These are phyloP conservation scores for Pteropus alecto DNA, from an alignment of 2,113 vertebrate genomes.

Conservation along the genomic window DNA sequence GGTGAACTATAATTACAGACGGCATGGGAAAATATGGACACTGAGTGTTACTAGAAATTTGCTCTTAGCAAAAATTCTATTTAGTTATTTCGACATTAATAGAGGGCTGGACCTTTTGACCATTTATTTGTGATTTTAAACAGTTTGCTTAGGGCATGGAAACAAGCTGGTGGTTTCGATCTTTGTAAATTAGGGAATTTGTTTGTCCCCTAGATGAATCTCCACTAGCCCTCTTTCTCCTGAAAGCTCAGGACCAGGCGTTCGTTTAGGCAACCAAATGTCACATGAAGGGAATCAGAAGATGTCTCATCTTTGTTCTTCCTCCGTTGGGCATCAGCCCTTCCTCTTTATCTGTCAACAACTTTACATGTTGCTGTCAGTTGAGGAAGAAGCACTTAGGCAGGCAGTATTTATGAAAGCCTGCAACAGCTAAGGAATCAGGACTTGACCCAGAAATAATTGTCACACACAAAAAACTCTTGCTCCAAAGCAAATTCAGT, in stretches of 20 bases:
- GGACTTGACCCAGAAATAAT: neutral
- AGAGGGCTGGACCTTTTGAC: neutral
- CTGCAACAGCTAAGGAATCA: neutral
- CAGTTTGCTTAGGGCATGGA: neutral
- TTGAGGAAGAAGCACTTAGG: neutral
- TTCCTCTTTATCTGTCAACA: neutral
- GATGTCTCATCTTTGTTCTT: neutral
- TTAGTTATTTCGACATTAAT: neutral
- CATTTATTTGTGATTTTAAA: neutral
- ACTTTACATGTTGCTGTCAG: neutral
- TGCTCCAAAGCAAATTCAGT: neutral
- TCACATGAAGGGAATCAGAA: neutral
- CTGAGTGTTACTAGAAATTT: neutral
- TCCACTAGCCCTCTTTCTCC: neutral
- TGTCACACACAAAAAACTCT: neutral
- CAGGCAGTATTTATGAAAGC: neutral
- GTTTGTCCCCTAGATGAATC: neutral
- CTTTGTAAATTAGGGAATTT: neutral
- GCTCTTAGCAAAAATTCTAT: neutral
- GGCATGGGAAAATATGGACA: neutral
- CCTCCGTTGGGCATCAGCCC: neutral
- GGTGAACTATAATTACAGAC: slow-evolving; percentile 37
- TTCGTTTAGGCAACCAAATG: neutral
- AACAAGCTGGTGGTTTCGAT: neutral
- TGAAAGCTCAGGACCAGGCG: neutral